phyloP scores from a whole-genome alignment of 2,888 invertebrate genomes.

The Galeruca laticollis region DNA sequence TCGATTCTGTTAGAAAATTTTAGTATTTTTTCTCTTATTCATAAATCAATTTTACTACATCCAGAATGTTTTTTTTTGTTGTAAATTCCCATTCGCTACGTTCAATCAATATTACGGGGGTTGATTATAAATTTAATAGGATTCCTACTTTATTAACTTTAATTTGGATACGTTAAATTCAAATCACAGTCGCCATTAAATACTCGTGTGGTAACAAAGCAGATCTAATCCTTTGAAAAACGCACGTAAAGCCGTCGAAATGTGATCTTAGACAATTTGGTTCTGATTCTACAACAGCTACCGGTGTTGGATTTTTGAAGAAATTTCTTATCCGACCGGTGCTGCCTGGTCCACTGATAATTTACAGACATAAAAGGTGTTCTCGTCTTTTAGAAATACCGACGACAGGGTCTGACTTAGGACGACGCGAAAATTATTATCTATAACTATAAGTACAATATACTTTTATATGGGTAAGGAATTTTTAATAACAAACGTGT shows the following conservation, averaged over 20 bases:
- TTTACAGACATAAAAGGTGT: conserved; percentile 51
- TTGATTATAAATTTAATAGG: too few relatives aligned
- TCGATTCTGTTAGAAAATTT: too few relatives aligned
- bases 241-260: conserved; percentile 59
- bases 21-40: too few relatives aligned
- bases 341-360: conserved; percentile 46
- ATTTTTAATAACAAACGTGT: too few relatives aligned
- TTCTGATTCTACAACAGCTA: conserved; percentile 54
- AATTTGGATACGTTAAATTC: background rate
- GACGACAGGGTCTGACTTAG: conserved; percentile 25
- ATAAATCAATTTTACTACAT: too few relatives aligned
- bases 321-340: conserved; percentile 46
- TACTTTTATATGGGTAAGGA: too few relatives aligned
- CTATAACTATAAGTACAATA: too few relatives aligned
- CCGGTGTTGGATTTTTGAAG: conserved; percentile 59
- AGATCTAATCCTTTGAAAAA: conserved; percentile 51
- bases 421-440: background rate
- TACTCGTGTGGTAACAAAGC: conserved; percentile 24
- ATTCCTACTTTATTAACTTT: background rate
- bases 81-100: too few relatives aligned
- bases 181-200: conserved; percentile 17
- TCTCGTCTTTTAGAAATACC: conserved; percentile 48
- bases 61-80: too few relatives aligned
- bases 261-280: conserved; percentile 58
- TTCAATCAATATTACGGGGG: too few relatives aligned